Base-by-base conservation (phyloP, 1,140 invertebrate genomes). In the Brachionus plicatilis region DNA sequence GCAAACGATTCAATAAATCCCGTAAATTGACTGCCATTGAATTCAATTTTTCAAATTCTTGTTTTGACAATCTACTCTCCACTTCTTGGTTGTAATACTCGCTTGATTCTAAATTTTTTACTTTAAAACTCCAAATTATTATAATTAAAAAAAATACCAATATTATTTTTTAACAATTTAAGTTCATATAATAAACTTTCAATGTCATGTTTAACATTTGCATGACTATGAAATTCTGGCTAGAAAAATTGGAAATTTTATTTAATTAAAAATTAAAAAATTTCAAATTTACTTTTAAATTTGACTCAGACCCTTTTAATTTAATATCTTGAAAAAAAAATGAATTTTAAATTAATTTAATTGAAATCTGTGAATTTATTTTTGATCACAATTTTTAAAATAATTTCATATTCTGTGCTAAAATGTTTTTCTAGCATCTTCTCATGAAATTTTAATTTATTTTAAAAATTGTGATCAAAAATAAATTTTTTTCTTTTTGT, bases 1-100 rank as follows among this genome's bases (percentile, higher is more conserved):
- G 27, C 79, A 82, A 47, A 5, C 65, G 33, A 37, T 27, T 82
- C 20, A 82, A 47, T 29, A 82, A 37, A 14, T 82, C 79, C 7
- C 53, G 20, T 82, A 82, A 68, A 45, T 68, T 82, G 1, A 60
- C 3, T 14, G 79, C 79, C 79, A 82, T 82, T 65, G 17, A 9
- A 47, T 20, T 60, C 14, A 82, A 65, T 45, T 82, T 82, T 27
- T 82, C 79, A 65, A 65, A 68, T 9, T 82, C 79, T 9, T 9
- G n/a, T 14, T 68, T 60, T 27, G 27, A 12, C 20, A 82, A 43
- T 82, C 60, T 82, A 12, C 27, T 33, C 29, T 82, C 79, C 37
- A 43, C 53, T 65, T 82, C 79, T 60, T 68, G 53, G 27, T 33
- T 82, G 20, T 82, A 65, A 68, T 82, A 60, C 14, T 82, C 79